These are phyloP conservation scores for Columba guinea DNA, from an alignment of 2,797 vertebrate species.

Conservation along the genomic window DNA sequence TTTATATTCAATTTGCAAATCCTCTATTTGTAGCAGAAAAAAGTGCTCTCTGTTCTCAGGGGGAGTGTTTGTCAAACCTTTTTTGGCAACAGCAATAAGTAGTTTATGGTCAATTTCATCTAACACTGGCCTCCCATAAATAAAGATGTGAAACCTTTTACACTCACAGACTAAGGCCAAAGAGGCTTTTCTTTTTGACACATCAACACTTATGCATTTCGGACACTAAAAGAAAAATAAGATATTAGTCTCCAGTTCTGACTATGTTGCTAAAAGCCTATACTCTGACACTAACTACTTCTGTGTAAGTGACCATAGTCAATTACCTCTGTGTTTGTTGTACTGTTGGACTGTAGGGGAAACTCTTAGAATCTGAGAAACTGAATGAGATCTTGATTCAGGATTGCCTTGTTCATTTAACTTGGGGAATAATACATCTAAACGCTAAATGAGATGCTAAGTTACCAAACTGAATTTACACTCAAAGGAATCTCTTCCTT, in stretches of 20 bases:
- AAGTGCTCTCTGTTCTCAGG: neutral
- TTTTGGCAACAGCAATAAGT: conserved; percentile 47
- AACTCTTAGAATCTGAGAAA: neutral
- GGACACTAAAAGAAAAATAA: neutral
- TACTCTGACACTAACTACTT: neutral
- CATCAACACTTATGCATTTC: neutral
- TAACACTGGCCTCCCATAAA: conserved; percentile 25
- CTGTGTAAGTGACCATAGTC: neutral
- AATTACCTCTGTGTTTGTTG: neutral
- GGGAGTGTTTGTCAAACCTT: conserved; percentile 42
- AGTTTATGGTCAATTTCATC: conserved; percentile 61
- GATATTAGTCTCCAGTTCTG: neutral
- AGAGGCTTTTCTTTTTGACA: neutral
- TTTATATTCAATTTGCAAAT: conserved; percentile 58
- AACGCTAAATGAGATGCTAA: neutral
- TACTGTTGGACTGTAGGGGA: neutral
- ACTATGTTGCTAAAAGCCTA: neutral
- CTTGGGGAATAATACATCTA: neutral
- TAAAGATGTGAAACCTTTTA: conserved; percentile 10
- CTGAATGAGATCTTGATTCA: neutral
- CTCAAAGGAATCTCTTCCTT: neutral
- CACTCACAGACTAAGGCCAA: neutral
- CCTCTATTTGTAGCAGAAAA: conserved; percentile 11
- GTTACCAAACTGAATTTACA: neutral
- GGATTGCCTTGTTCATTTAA: neutral